Evolutionary conservation across 2,113 vertebrate species (phyloP).

Genomic region (Bothrops jararaca): DNA sequence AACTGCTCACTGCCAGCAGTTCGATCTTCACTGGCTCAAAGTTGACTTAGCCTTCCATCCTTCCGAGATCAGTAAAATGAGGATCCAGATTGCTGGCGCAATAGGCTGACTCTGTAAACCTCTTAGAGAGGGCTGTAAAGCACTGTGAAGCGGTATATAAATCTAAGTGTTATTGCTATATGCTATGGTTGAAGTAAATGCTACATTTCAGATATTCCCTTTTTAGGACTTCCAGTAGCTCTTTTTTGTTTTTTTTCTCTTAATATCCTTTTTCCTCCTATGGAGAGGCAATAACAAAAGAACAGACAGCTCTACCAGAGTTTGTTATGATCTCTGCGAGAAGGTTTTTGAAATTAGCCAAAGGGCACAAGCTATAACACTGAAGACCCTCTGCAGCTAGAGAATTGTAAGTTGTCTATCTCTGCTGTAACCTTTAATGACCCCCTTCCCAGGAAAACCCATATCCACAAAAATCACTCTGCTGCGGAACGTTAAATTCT

Average conservation of each 20-base stretch:
- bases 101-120: too few relatives aligned
- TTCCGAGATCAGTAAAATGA: too few relatives aligned
- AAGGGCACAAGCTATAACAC: background rate
- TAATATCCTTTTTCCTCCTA: background rate
- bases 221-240: background rate
- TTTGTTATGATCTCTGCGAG: background rate
- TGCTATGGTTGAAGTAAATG: background rate
- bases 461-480: background rate
- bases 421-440: background rate
- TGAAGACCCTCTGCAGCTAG: background rate
- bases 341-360: background rate
- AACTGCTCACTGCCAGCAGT: too few relatives aligned
- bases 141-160: background rate
- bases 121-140: background rate
- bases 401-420: background rate
- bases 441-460: background rate
- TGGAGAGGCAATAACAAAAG: background rate
- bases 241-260: background rate
- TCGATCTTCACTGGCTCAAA: too few relatives aligned
- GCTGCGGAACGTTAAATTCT: background rate
- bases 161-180: background rate
- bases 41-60: too few relatives aligned
- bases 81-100: too few relatives aligned
- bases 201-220: background rate
- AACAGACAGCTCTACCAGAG: background rate